Conservation (phyloP, 2,888 invertebrate genomes). For the Xylota sylvarum region DNA sequence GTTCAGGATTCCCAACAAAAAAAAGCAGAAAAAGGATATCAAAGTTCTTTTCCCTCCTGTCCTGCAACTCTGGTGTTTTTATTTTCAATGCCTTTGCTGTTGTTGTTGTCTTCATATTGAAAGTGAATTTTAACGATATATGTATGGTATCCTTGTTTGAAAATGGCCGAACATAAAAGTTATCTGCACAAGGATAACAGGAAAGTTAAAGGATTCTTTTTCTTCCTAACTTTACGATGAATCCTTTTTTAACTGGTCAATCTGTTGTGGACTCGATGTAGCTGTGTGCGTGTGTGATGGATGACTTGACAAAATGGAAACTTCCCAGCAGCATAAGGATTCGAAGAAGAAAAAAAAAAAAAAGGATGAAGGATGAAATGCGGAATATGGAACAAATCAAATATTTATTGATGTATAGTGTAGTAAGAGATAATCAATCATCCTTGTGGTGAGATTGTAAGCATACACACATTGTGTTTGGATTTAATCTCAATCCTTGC, state of each 20-base stretch:
- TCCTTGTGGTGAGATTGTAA: constrained; percentile 25
- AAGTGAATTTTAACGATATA: constrained; percentile 74
- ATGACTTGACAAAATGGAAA: constrained; percentile 68
- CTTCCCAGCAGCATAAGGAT: constrained; percentile 21
- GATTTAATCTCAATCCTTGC: constrained; percentile 36
- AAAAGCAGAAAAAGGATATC: constrained; percentile 55
- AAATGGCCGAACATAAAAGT: constrained; percentile 63
- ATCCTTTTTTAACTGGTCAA: constrained; percentile 73
- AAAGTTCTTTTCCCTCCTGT: constrained; percentile 15
- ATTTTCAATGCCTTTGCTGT: neutral
- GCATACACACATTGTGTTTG: constrained; percentile 11
- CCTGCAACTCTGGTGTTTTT: constrained; percentile 14
- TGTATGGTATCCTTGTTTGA: constrained; percentile 67
- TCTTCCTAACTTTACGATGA: constrained; percentile 15
- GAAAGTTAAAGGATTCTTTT: constrained; percentile 64
- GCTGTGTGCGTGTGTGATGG: constrained; percentile 53
- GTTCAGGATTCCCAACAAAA: constrained; percentile 51
- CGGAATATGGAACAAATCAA: constrained; percentile 56
- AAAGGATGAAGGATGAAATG: constrained; percentile 25
- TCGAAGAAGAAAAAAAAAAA: too few relatives aligned
- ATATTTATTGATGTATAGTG: constrained; percentile 64
- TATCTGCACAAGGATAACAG: constrained; percentile 37
- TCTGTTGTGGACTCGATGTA: constrained; percentile 20
- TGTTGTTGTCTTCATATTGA: constrained; percentile 46
- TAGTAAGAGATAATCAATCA: constrained; percentile 57